These are phyloP conservation scores for Bagarius yarrelli DNA, from an alignment of 2,113 vertebrate genomes.

Conservation along the genomic window DNA sequence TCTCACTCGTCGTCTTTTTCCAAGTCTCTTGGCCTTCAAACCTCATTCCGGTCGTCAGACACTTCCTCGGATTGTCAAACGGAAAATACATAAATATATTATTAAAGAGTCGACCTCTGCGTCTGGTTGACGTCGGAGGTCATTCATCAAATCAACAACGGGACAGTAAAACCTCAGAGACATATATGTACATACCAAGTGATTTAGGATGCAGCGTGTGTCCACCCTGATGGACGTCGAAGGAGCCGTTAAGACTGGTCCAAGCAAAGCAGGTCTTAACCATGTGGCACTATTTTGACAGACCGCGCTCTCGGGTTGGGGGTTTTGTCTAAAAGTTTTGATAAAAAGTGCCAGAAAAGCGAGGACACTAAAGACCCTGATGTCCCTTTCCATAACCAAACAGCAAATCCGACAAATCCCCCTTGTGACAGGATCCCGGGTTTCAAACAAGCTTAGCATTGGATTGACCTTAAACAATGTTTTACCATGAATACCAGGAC, in stretches of 20 bases:
- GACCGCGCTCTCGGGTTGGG: background rate
- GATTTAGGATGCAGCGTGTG: conserved; percentile 32
- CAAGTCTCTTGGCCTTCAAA: conserved; percentile 56
- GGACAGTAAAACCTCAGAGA: conserved; percentile 41
- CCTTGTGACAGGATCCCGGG: conserved; percentile 4
- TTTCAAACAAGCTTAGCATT: conserved; percentile 14
- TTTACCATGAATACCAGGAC: background rate
- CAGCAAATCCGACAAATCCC: conserved; percentile 25
- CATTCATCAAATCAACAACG: conserved; percentile 41
- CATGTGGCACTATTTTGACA: background rate
- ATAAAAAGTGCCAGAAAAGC: conserved; percentile 18
- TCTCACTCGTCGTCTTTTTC: background rate
- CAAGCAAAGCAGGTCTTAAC: background rate
- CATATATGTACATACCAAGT: conserved; percentile 20
- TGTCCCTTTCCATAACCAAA: background rate
- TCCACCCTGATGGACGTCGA: conserved; percentile 61
- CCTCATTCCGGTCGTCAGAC: conserved; percentile 71
- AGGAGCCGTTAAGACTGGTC: conserved; percentile 64
- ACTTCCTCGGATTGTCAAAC: conserved; percentile 64
- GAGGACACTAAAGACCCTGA: background rate
- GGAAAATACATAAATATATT: conserved; percentile 63
- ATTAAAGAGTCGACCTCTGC: conserved; percentile 57
- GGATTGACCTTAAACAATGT: conserved; percentile 8
- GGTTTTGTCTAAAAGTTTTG: conserved; percentile 4
- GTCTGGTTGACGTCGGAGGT: conserved; percentile 54